Evolutionary conservation across 2,113 vertebrate genomes (phyloP).

Genomic region (Leuciscus idus): DNA sequence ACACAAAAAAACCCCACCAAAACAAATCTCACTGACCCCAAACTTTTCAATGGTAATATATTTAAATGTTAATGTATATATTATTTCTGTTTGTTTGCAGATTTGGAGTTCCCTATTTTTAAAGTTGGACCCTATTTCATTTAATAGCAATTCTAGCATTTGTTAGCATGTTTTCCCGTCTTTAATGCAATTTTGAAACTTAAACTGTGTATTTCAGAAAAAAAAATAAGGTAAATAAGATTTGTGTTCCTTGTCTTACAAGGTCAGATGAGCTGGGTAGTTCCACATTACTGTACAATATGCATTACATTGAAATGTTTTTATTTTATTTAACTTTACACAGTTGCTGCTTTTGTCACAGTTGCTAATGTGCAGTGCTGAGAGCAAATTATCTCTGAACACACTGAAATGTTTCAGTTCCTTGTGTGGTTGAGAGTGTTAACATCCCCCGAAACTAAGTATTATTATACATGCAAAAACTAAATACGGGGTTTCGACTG

Average conservation of each 20-base stretch:
- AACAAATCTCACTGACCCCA: neutral
- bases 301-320: neutral
- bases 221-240: neutral
- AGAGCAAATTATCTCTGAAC: conserved; percentile 1
- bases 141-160: neutral
- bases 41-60: too few relatives aligned
- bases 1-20: too few relatives aligned
- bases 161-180: neutral
- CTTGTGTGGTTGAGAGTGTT: conserved; percentile 46
- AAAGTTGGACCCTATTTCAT: neutral
- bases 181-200: neutral
- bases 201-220: neutral
- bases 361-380: neutral
- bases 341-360: neutral
- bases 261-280: neutral
- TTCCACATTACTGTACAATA: neutral
- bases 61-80: too few relatives aligned
- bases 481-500: conserved; percentile 10
- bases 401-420: conserved; percentile 57
- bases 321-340: neutral
- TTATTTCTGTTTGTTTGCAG: neutral
- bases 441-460: conserved; percentile 43
- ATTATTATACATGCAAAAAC: neutral
- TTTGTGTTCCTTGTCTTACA: neutral
- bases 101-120: neutral